A percentile compares a stretch with the other conserved stretches of the same genome.
Evolutionary conservation across 2,113 vertebrate genomes (phyloP).

Genomic region (Nibea coibor): DNA sequence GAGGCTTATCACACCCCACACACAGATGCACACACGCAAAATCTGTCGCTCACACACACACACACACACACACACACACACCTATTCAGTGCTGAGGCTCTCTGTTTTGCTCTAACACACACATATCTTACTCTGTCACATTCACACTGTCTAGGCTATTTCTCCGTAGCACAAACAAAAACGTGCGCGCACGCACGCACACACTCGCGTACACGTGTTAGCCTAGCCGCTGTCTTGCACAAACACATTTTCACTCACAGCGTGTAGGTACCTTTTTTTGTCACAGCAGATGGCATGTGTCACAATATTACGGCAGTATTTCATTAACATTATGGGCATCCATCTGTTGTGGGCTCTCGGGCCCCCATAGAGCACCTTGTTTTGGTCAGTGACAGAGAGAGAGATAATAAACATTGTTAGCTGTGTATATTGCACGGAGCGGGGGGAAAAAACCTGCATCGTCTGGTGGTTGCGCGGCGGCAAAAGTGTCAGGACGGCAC

Average conservation of each 20-base stretch:
- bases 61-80: constrained; percentile 40
- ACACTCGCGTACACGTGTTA: constrained; percentile 11
- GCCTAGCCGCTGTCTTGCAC: constrained; percentile 40
- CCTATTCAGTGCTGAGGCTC: constrained; percentile 29
- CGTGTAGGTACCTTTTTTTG: constrained; percentile 66
- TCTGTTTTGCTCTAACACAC: constrained; percentile 27
- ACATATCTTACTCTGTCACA: constrained; percentile 12
- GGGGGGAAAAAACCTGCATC: not conserved
- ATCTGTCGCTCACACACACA: constrained; percentile 30
- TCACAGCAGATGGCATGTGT: constrained; percentile 79
- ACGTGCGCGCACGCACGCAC: no score
- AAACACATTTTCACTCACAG: constrained; percentile 62
- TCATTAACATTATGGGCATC: constrained; percentile 80
- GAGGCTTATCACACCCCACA: constrained; percentile 61
- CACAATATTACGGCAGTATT: constrained; percentile 77
- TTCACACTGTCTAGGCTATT: constrained; percentile 37
- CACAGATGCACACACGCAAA: constrained; percentile 47
- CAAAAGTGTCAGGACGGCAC: not conserved
- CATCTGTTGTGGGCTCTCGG: constrained; percentile 73
- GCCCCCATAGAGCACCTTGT: constrained; percentile 65
- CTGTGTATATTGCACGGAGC: constrained; percentile 20
- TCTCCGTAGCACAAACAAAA: constrained; percentile 38
- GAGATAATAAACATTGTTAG: constrained; percentile 71
- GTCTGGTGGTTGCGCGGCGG: not conserved
- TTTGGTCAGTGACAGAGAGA: constrained; percentile 62